Percentiles rank a stretch among this genome's conserved stretches.
Conservation (phyloP, 2,113 vertebrate genomes). For the Theristicus caerulescens region DNA sequence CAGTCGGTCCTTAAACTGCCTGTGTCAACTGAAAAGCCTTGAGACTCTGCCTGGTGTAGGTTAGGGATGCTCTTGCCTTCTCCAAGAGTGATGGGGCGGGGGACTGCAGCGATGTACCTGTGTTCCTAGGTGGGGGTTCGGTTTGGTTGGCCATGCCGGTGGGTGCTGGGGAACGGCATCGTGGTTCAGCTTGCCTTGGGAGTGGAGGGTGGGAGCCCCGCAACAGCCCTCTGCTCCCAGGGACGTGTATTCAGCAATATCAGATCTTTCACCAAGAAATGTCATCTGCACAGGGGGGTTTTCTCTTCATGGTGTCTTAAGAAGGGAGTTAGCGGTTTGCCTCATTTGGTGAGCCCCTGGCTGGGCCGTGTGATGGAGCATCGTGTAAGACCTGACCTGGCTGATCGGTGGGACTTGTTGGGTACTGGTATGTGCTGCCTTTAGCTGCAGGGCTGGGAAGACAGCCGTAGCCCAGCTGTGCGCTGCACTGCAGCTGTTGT, state of each 20-base stretch:
- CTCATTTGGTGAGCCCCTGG: background rate
- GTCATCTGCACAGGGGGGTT: background rate
- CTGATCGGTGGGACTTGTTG: background rate
- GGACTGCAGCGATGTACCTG: fast-evolving
- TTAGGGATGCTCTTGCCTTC: background rate
- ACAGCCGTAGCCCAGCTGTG: background rate
- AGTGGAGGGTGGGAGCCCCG: background rate
- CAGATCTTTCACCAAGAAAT: background rate
- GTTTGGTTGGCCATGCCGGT: fast-evolving
- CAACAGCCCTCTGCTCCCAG: background rate
- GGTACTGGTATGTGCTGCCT: background rate
- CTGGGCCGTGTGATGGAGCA: background rate
- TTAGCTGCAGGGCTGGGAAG: background rate
- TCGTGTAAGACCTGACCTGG: background rate
- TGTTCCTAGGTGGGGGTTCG: background rate
- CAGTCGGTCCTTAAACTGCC: background rate
- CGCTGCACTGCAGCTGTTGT: background rate
- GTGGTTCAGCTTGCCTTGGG: background rate
- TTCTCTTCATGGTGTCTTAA: background rate
- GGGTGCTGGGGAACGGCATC: background rate
- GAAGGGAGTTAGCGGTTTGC: background rate
- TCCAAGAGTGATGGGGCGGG: too few relatives aligned
- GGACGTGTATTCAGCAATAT: fast-evolving
- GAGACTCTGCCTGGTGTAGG: fast-evolving
- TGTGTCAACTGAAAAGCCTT: fast-evolving